Evolutionary conservation across 2,888 invertebrate species (phyloP).

Genomic region (Noctua janthina): DNA sequence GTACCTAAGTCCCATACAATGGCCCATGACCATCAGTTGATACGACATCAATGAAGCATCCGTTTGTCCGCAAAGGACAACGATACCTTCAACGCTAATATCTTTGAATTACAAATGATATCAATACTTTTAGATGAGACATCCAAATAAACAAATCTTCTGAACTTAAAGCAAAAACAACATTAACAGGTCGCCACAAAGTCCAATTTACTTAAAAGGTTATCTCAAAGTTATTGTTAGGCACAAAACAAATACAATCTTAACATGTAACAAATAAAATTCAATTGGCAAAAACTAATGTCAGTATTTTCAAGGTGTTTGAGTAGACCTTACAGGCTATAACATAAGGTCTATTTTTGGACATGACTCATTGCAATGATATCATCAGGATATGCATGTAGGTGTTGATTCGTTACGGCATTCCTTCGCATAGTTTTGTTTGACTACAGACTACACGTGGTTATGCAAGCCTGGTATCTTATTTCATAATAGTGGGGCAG

Average conservation of each 20-base stretch:
- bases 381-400: conserved; percentile 62
- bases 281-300: conserved; percentile 19
- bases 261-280: not conserved
- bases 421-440: conserved; percentile 44
- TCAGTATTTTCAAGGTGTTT: conserved; percentile 17
- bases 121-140: conserved; percentile 37
- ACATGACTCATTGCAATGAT: conserved; percentile 53
- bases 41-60: conserved; percentile 9
- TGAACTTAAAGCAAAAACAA: conserved; percentile 6
- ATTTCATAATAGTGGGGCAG: conserved; percentile 7
- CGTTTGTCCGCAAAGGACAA: conserved; percentile 12
- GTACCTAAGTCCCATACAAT: not conserved
- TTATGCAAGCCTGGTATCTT: conserved; percentile 21
- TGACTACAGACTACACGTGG: conserved; percentile 46
- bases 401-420: conserved; percentile 58
- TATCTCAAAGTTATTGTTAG: not conserved
- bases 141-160: conserved; percentile 20
- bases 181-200: conserved; percentile 12
- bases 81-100: conserved; percentile 4
- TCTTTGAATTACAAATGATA: conserved; percentile 34
- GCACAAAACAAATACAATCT: conserved; percentile 13
- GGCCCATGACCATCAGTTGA: not conserved
- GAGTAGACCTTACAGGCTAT: conserved; percentile 43
- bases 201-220: conserved; percentile 8
- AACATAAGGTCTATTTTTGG: conserved; percentile 60